Base-by-base conservation (phyloP, 2,888 invertebrate genomes). In the Andrena hattorfiana region DNA sequence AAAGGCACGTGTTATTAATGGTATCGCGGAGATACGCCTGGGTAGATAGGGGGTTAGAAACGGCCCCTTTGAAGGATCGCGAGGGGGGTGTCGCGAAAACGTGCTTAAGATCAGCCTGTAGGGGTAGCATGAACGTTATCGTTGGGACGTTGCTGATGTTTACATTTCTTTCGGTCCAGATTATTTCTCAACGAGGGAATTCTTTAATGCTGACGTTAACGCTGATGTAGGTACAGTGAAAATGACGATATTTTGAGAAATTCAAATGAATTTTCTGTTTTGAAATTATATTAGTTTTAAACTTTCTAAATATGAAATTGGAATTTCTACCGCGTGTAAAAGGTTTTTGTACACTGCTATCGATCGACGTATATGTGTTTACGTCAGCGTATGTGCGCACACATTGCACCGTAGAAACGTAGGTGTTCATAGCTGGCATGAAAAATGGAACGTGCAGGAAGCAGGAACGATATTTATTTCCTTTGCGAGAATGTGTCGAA, bases 401-500 rank as follows among this genome's bases (percentile, higher is more conserved):
- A 77, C 71, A 32, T 42, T 16, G 48, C 20, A 28, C 32, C 28
- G 56, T 10, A 8, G 30, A 66, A 77, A 59, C 71, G 71, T 49
- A 32, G 49, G 59, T 67, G 62, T 64, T 72, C 80, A 64, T 72
- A 64, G 79, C 73, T 56, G 81, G 67, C 30, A 68, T 56, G 80
- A 68, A 72, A 81, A 79, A 81, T 81, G 79, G 72, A 64, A 79
- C 62, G 80, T 10, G 28, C 68, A 49, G 68, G 80, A 79, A 81
- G 59, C 63, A 79, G 68, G 35, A 67, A 63, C 80, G 72, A 79
- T 79, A 81, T 81, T 81, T 81, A 79, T 81, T 79, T 72, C 81
- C 67, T 49, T 56, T 23, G 80, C 48, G 72, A 73, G 49, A 79
- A 68, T 72, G 63, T 63, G 56, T 63, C 63, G 72, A 72, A 63